Base-by-base conservation (phyloP, 2,888 invertebrate genomes). In the Tricholauxania praeusta region DNA sequence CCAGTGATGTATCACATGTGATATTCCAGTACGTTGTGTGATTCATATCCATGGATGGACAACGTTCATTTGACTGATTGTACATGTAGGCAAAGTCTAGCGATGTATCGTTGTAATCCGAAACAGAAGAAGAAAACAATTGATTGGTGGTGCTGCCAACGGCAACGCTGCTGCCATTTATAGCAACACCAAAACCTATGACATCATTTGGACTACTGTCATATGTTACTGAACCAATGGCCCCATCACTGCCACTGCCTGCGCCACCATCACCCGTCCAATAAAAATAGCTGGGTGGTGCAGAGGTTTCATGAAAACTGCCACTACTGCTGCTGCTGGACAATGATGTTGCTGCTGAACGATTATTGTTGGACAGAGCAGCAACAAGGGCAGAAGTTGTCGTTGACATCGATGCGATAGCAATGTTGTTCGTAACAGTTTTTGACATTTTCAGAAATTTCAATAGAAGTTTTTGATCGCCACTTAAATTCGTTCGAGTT, bases 21-120 rank as follows among this genome's bases (percentile, higher is more conserved):
- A 87, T 80, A 80, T 87, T 87, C 84, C 85, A 83, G 75, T 87
- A 87, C 76, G 81, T 78, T 69, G 77, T 72, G 72, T 86, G 87
- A 39, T 77, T 79, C 49, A 71, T 49, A 75, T 83, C 82, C 71
- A 80, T 48, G 8, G 74, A 76, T 15, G 77, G 79, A 73, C 87
- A 87, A 2, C 77, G 78, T 1, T 77, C 80, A 48, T 67, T 77
- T 66, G 28, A 77, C 59, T 60, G 59, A 19, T 64, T 51, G 15
- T 70, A 52, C 39, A 47, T 15, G 15, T 48, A n/a, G 15, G 15
- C 48, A 51, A 32, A 19, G 14, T 48, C 49, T 47, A n/a, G 10
- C n/a, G 51, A 28, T 51, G 7, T 70, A 12, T 63, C 78, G 8
- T 73, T 66, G 67, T 75, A 71, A 15, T 32, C 51, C 72, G 69